phyloP scores from a whole-genome alignment of 2,888 invertebrate genomes.

The Diadegma fenestrale region DNA sequence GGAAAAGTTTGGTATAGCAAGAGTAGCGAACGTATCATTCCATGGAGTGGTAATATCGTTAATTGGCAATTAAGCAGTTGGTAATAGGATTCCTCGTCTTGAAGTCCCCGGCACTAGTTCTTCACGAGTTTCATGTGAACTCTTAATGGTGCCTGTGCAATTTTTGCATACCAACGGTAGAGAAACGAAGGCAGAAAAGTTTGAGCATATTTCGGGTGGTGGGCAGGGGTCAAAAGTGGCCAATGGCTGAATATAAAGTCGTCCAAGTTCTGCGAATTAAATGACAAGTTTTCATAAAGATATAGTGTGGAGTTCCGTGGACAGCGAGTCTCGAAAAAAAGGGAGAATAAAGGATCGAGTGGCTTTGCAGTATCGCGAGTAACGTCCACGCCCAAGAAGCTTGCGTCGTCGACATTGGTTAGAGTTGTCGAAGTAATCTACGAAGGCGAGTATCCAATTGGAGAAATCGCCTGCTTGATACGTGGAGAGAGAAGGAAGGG shows the following conservation, averaged over 20 bases:
- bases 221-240: background rate
- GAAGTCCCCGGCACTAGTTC: background rate
- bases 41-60: constrained; percentile 7
- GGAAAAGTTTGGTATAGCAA: background rate
- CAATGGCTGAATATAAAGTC: background rate
- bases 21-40: background rate
- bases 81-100: background rate
- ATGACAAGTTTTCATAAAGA: background rate
- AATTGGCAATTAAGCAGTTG: constrained; percentile 11
- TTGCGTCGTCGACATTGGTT: background rate
- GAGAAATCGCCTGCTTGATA: background rate
- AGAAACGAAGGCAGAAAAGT: background rate
- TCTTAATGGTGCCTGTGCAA: background rate
- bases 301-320: background rate
- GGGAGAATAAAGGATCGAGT: background rate
- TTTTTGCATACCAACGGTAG: background rate
- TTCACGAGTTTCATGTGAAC: background rate
- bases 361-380: background rate
- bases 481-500: background rate
- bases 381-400: background rate
- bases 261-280: background rate
- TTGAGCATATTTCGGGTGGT: background rate
- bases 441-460: background rate
- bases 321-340: background rate
- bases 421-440: background rate